Evolutionary conservation across 1,140 invertebrate genomes (phyloP), one percentile per base, ranked within the genome.

Genomic region (Diachasma alloeum): DNA sequence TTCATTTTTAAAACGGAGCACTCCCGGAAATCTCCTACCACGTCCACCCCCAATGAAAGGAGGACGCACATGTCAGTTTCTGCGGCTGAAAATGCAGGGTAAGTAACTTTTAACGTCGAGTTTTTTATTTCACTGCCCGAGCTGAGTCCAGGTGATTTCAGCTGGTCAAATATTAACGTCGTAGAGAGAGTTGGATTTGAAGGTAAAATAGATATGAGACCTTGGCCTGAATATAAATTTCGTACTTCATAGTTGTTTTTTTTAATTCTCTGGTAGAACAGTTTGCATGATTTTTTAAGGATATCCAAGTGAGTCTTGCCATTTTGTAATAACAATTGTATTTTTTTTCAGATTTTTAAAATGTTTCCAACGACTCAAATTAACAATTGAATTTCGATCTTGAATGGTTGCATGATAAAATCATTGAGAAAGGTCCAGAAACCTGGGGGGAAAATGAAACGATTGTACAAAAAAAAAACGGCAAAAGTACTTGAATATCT

Each of bases 41-140:
- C 83, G 84, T 82, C 86, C 81, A 87, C 83, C 86, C 87, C 88
- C 85, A 85, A 89, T 89, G 89, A 90, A 44, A 70, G 68, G 84
- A 88, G 87, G 87, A 88, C 86, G 88, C 91, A 91, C 90, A 92
- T 91, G 91, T 91, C 90, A 90, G 91, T 91, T 91, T 90, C 88
- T 91, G 90, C 90, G 86, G 87, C 91, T 90, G 91, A 92, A 91
- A 91, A 92, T 92, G 91, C 91, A 91, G 91, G 91, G 91, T 92
- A 82, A 91, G 91, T 87, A 4, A 56, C 4, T 39, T 48, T 67
- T 48, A 36, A 22, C 2, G 17, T 68, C 0, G 22, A 69, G 17
- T 53, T 44, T 63, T 15, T 74, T 24, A 67, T 74, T 66, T 44
- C 26, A 31, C 1, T 53, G 9, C 15, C 17, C 15, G 48, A 53